Conservation (phyloP, 1,140 invertebrate genomes). For the Bombus pascuorum region DNA sequence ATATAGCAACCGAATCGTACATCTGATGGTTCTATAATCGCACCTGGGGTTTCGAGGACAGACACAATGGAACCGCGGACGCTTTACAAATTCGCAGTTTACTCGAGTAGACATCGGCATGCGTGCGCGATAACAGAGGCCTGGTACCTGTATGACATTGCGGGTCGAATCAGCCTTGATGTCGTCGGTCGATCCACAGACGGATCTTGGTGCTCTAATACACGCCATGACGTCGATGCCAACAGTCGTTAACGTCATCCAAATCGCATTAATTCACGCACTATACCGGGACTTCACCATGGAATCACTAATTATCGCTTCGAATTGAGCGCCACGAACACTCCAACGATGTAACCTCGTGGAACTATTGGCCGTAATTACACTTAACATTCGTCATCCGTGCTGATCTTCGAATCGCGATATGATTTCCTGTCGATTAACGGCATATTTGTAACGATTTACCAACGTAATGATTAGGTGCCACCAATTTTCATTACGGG, state of each 20-base stretch:
- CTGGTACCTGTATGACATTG: constrained; percentile 77
- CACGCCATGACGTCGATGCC: constrained; percentile 75
- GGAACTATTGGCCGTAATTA: constrained; percentile 1
- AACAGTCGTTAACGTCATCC: constrained; percentile 55
- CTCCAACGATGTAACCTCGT: neutral
- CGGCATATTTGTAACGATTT: constrained; percentile 3
- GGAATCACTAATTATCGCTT: constrained; percentile 34
- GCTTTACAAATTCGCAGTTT: neutral
- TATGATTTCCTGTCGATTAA: constrained; percentile 18
- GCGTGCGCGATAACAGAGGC: neutral
- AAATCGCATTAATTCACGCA: constrained; percentile 41
- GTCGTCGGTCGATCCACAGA: constrained; percentile 77
- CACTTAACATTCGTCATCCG: constrained; percentile 27
- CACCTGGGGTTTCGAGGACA: too few species aligned
- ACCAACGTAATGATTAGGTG: neutral
- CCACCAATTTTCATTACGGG: neutral
- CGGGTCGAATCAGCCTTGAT: constrained; percentile 77
- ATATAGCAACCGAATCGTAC: too few species aligned
- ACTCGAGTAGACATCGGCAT: neutral
- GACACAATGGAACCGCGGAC: neutral
- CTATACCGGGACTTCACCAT: neutral
- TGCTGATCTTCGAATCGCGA: neutral
- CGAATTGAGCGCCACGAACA: constrained; percentile 9
- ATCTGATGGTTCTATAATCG: too few species aligned
- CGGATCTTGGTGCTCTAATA: constrained; percentile 79